These are phyloP conservation scores for Cremastinae sp. DNA, from an alignment of 2,888 invertebrate genomes.

Conservation along the genomic window DNA sequence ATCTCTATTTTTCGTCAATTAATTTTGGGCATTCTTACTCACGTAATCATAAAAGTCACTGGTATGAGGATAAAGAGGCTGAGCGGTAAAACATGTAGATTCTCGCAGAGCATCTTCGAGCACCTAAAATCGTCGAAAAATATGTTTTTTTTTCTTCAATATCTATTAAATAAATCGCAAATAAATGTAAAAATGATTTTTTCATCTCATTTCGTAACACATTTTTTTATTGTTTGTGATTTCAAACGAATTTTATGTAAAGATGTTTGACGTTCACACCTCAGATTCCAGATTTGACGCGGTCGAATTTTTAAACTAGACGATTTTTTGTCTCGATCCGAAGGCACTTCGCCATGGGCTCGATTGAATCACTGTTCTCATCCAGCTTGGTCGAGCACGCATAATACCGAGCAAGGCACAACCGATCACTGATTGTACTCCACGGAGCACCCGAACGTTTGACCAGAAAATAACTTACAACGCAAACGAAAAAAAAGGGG, in stretches of 20 bases:
- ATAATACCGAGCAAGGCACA: conserved; percentile 47
- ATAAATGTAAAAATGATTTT: not conserved
- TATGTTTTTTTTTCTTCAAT: no score
- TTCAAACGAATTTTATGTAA: not conserved
- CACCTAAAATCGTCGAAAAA: conserved; percentile 20
- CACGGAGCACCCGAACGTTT: conserved; percentile 33
- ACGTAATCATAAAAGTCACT: conserved; percentile 79
- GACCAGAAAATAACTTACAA: conserved; percentile 39
- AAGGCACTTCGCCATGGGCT: conserved; percentile 56
- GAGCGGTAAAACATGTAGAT: conserved; percentile 77
- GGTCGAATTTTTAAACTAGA: conserved; percentile 22
- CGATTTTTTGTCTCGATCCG: conserved; percentile 23
- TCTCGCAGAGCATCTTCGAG: conserved; percentile 73
- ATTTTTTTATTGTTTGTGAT: not conserved
- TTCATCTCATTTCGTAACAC: not conserved
- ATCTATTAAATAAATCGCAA: not conserved
- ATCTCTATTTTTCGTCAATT: not conserved
- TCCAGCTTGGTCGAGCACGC: conserved; percentile 32
- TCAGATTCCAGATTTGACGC: not conserved
- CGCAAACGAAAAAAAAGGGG: conserved; percentile 8
- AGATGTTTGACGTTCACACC: conserved; percentile 10
- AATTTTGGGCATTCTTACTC: conserved; percentile 66
- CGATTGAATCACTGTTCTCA: conserved; percentile 54
- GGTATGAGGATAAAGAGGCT: conserved; percentile 79
- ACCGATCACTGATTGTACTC: conserved; percentile 55